Evolutionary conservation across 2,113 vertebrate genomes (phyloP).

Genomic region (Typhlomys cinereus): DNA sequence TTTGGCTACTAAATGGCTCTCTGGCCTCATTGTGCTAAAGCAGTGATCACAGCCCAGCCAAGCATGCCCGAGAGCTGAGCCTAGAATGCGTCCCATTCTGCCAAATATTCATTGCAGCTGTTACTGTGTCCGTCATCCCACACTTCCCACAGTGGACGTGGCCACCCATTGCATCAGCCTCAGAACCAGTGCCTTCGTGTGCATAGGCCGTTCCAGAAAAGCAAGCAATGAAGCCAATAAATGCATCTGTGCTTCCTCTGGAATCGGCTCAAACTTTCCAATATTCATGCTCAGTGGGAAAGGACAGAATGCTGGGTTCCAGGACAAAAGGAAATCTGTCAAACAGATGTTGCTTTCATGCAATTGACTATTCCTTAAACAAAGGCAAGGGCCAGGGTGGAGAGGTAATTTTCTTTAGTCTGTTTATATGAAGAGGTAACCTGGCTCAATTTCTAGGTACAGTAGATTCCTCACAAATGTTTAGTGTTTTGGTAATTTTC

Average conservation of each 20-base stretch:
- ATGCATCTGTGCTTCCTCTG: constrained; percentile 40
- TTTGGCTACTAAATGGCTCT: constrained; percentile 4
- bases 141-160: not conserved
- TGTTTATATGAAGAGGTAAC: not conserved
- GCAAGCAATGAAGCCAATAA: constrained; percentile 36
- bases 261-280: constrained; percentile 45
- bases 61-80: not conserved
- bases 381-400: not conserved
- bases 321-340: constrained; percentile 65
- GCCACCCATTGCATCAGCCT: not conserved
- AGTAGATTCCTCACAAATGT: constrained; percentile 21
- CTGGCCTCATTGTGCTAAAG: not conserved
- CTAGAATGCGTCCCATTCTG: not conserved
- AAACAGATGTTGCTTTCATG: constrained; percentile 56
- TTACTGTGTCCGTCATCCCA: constrained; percentile 19
- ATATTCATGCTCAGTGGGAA: constrained; percentile 46
- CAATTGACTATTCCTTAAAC: constrained; percentile 47
- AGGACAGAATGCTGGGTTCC: constrained; percentile 8
- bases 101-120: not conserved
- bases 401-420: constrained; percentile 12
- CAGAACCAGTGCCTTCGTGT: not conserved
- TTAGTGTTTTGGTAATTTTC: constrained; percentile 24
- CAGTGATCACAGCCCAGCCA: not conserved
- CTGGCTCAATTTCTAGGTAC: constrained; percentile 8
- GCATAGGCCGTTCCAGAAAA: constrained; percentile 36